phyloP scores from a whole-genome alignment of 2,888 invertebrate species.

The Agrotis exclamationis region DNA sequence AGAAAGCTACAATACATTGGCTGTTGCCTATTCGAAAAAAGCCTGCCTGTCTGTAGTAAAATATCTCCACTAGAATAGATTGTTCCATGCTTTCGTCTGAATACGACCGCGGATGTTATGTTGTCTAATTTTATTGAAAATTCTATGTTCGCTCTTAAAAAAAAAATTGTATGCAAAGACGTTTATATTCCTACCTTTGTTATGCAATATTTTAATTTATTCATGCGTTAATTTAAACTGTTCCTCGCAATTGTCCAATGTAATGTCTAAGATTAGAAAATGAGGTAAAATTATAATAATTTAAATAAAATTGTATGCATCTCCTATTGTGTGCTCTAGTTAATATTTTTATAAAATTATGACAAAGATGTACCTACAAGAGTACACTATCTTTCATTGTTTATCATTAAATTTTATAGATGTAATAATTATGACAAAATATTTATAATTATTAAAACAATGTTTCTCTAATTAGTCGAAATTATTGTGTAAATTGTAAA shows the following conservation, averaged over 20 bases:
- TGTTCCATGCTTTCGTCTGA: too few relatives aligned
- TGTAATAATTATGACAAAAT: slow-evolving; percentile 53
- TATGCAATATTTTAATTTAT: neutral
- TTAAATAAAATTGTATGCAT: slow-evolving; percentile 1
- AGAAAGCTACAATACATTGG: too few relatives aligned
- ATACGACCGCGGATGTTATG: too few relatives aligned
- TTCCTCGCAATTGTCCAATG: slow-evolving; percentile 31
- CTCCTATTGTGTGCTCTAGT: neutral
- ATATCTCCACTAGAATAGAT: too few relatives aligned
- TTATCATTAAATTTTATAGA: slow-evolving; percentile 47
- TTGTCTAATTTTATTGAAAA: too few relatives aligned
- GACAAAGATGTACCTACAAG: slow-evolving; percentile 42
- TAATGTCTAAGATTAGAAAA: neutral
- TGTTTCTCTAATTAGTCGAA: slow-evolving; percentile 46
- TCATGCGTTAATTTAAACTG: neutral
- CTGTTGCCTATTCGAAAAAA: neutral
- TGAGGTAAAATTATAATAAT: slow-evolving; percentile 26
- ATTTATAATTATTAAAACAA: slow-evolving; percentile 37
- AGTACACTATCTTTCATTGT: slow-evolving; percentile 35
- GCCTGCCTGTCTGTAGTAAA: neutral
- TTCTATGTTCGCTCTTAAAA: too few relatives aligned
- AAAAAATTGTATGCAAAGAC: neutral
- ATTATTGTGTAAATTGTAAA: slow-evolving; percentile 65
- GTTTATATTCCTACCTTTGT: neutral
- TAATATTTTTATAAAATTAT: slow-evolving; percentile 20